A percentile compares a stretch with the other conserved stretches of the same genome.
Conservation (phyloP, 2,888 invertebrate genomes). For the Tolmerus cingulatus region DNA sequence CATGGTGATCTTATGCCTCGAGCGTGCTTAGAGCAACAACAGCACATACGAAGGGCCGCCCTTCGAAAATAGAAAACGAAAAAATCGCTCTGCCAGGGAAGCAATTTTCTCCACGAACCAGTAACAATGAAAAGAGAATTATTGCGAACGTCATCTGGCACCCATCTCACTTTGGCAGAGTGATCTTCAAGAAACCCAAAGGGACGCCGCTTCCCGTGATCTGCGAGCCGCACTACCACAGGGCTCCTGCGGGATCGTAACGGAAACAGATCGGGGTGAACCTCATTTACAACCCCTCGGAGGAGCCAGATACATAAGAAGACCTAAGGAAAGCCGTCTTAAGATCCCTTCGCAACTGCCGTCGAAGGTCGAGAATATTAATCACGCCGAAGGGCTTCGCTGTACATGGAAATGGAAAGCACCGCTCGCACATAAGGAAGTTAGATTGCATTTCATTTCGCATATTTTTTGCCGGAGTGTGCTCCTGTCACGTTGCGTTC, state of each 20-base stretch:
- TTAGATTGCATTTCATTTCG: slow-evolving; percentile 6
- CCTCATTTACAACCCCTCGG: not conserved
- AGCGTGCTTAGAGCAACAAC: not conserved
- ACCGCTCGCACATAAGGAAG: slow-evolving; percentile 7
- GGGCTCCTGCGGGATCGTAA: not conserved
- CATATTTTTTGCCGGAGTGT: slow-evolving; percentile 19
- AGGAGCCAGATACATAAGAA: not conserved
- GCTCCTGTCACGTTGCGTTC: slow-evolving; percentile 46
- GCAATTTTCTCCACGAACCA: slow-evolving; percentile 4
- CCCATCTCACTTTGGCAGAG: slow-evolving; percentile 14
- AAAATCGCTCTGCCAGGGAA: not conserved
- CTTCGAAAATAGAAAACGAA: not conserved
- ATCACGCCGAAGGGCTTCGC: slow-evolving; percentile 1
- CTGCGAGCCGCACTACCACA: not conserved
- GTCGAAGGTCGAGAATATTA: slow-evolving; percentile 6
- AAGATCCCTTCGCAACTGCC: not conserved
- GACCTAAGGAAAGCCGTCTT: not conserved
- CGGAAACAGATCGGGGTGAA: slow-evolving; percentile 1
- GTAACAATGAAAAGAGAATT: slow-evolving; percentile 38
- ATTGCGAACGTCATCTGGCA: slow-evolving; percentile 48
- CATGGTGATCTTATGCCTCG: not conserved
- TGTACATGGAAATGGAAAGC: not conserved
- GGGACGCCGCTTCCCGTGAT: slow-evolving; percentile 25
- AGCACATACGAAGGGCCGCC: not conserved
- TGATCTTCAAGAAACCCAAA: not conserved